These are phyloP conservation scores for Scalopus aquaticus DNA, from an alignment of 2,113 vertebrate species.

Conservation along the genomic window DNA sequence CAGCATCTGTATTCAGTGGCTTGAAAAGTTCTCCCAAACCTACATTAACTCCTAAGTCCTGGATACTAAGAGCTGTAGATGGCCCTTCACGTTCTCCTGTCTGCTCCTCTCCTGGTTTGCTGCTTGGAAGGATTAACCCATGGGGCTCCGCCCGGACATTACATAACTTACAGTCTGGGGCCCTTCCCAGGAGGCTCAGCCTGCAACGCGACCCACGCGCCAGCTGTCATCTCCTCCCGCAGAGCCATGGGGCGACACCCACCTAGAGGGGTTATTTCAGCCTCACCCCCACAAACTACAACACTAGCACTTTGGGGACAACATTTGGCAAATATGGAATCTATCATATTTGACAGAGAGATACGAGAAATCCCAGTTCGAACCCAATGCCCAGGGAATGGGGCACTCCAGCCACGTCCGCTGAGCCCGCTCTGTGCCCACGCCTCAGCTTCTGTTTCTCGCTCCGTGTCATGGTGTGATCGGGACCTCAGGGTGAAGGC, in stretches of 20 bases:
- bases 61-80: neutral
- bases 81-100: neutral
- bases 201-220: neutral
- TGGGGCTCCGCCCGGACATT: neutral
- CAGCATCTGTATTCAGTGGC: accelerated
- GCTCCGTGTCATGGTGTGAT: neutral
- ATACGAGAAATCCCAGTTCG: neutral
- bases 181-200: neutral
- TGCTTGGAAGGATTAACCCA: neutral
- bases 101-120: neutral
- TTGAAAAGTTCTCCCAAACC: neutral
- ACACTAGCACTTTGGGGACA: neutral
- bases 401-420: neutral
- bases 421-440: neutral
- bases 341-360: neutral
- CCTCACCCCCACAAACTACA: neutral
- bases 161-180: neutral
- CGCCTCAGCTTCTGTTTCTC: neutral
- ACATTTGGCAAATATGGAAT: neutral
- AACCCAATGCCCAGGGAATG: neutral
- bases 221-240: neutral
- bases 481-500: neutral
- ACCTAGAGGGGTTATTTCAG: neutral
- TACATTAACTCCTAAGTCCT: neutral
- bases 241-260: neutral